These are phyloP conservation scores for Melinopterus prodromus DNA, from an alignment of 2,888 invertebrate species.

Conservation along the genomic window DNA sequence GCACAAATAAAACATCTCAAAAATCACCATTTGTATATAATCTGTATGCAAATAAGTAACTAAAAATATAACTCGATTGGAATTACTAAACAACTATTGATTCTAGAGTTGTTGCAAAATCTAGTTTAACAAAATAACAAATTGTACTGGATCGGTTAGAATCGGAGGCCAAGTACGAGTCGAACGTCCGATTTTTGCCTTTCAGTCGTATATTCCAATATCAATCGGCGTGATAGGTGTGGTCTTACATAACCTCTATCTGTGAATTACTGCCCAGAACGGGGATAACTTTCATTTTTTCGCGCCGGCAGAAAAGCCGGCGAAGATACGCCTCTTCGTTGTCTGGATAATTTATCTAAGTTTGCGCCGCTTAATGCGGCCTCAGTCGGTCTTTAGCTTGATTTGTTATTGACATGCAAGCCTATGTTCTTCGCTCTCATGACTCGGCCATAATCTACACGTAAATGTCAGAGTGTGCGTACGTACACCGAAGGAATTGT, in stretches of 20 bases:
- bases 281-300: not conserved
- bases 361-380: not conserved
- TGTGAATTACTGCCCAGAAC: not conserved
- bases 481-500: not conserved
- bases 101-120: no score
- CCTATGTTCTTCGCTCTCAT: not conserved
- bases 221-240: not conserved
- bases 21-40: no score
- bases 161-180: no score
- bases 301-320: not conserved
- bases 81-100: no score
- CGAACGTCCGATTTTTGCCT: not conserved
- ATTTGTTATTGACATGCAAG: constrained; percentile 4
- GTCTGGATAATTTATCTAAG: constrained; percentile 4
- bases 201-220: not conserved
- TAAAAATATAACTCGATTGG: no score
- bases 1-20: no score
- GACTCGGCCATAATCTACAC: constrained; percentile 4
- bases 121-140: no score
- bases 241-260: constrained; percentile 4
- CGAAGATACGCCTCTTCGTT: not conserved
- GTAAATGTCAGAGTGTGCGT: constrained; percentile 4
- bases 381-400: not conserved
- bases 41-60: no score
- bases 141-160: no score